Conservation (phyloP, 2,113 vertebrate species). For the Passer domesticus region DNA sequence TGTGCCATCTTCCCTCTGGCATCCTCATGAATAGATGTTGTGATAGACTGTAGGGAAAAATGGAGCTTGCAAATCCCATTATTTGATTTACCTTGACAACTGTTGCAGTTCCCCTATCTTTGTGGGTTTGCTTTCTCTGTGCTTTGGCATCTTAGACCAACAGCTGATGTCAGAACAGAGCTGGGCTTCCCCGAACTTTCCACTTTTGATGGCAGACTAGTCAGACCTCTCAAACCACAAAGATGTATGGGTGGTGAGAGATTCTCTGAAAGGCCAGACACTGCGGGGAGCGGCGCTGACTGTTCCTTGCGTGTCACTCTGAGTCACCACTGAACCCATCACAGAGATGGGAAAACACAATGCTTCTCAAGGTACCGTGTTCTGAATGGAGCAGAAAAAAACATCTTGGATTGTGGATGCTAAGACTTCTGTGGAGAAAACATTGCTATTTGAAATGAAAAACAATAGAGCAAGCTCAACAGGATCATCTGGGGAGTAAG, state of each 20-base stretch:
- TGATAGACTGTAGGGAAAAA: neutral
- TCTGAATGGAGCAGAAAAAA: neutral
- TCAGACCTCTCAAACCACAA: slow-evolving; percentile 34
- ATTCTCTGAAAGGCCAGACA: neutral
- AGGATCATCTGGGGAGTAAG: neutral
- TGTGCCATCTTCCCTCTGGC: neutral
- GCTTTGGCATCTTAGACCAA: neutral
- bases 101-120: neutral
- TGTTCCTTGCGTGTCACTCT: neutral
- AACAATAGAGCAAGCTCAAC: neutral
- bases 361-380: neutral
- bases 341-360: neutral
- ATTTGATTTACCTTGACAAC: slow-evolving; percentile 4
- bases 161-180: neutral
- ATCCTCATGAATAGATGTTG: neutral
- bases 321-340: neutral
- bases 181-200: neutral
- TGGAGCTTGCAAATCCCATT: neutral
- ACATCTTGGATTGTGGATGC: neutral
- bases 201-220: neutral
- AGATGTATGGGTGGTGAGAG: neutral
- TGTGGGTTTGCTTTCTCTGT: neutral
- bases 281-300: neutral
- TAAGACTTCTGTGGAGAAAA: neutral
- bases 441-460: neutral